Conservation (phyloP, 2,888 invertebrate genomes). For the Drosophila falleni region DNA sequence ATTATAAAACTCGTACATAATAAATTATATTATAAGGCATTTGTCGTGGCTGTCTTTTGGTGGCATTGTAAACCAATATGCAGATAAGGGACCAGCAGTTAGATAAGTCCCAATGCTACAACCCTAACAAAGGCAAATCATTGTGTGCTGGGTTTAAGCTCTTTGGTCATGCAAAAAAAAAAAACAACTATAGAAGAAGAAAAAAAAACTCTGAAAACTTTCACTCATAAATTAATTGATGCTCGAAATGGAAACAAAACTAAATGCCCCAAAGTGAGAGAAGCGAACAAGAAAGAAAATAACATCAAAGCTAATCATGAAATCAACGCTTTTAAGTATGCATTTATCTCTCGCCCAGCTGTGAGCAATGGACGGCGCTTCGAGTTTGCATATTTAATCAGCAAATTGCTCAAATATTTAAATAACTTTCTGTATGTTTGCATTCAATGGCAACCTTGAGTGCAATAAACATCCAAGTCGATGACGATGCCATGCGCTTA, state of each 20-base stretch:
- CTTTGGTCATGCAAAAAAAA: constrained; percentile 55
- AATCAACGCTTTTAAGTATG: constrained; percentile 45
- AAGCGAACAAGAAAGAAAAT: constrained; percentile 6
- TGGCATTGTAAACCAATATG: constrained; percentile 67
- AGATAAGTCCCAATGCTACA: constrained; percentile 53
- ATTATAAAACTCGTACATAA: constrained; percentile 35
- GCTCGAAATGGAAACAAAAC: constrained; percentile 54
- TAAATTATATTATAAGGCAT: constrained; percentile 37
- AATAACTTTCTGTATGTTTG: constrained; percentile 36
- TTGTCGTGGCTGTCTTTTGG: constrained; percentile 24
- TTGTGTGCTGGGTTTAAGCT: constrained; percentile 40
- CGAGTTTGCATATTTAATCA: constrained; percentile 67
- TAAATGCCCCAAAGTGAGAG: constrained; percentile 53
- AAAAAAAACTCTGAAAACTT: constrained; percentile 52
- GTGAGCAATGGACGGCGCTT: constrained; percentile 18
- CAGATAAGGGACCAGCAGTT: constrained; percentile 70
- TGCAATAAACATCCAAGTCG: constrained; percentile 30
- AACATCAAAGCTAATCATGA: constrained; percentile 50
- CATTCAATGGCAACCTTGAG: constrained; percentile 61
- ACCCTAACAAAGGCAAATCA: constrained; percentile 60
- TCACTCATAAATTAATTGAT: constrained; percentile 80
- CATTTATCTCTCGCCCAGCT: constrained; percentile 29
- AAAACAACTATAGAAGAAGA: constrained; percentile 1
- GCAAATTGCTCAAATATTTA: constrained; percentile 60
- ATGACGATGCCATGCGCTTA: constrained; percentile 27